These are phyloP conservation scores for Anguilla pacifica DNA, from an alignment of 2,797 vertebrate species.

Conservation along the genomic window DNA sequence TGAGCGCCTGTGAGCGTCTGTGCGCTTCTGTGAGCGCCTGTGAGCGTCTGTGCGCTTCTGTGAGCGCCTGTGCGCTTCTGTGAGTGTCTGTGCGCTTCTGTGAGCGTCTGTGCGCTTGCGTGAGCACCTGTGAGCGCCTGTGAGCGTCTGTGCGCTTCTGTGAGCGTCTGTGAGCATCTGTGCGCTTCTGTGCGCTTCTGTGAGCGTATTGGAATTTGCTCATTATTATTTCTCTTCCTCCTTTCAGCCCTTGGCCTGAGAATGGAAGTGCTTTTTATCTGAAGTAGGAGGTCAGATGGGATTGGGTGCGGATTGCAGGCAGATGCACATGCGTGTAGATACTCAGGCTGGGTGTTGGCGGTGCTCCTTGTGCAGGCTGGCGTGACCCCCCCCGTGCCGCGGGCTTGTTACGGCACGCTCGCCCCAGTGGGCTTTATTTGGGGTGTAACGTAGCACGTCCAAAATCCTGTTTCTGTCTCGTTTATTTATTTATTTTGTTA, in stretches of 20 bases:
- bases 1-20: too few species aligned
- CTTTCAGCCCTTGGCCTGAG: background rate
- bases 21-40: too few species aligned
- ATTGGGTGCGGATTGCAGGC: background rate
- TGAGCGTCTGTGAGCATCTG: too few species aligned
- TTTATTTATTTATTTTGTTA: conserved; percentile 40
- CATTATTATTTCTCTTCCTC: background rate
- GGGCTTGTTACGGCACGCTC: background rate
- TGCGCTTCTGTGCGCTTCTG: too few species aligned
- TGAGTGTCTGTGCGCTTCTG: too few species aligned
- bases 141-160: too few species aligned
- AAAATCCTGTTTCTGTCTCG: conserved; percentile 51
- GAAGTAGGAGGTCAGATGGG: background rate
- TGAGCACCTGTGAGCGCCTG: too few species aligned
- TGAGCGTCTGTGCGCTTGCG: too few species aligned
- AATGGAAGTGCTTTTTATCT: background rate
- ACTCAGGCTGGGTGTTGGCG: background rate
- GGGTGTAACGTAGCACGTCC: conserved; percentile 48
- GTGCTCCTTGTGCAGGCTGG: background rate
- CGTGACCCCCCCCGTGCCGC: background rate
- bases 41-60: too few species aligned
- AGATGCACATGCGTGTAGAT: background rate
- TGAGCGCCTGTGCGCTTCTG: too few species aligned
- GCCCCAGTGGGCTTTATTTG: conserved; percentile 57
- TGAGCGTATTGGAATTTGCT: background rate